Evolutionary conservation across 2,797 vertebrate genomes (phyloP), one percentile per base, ranked within the genome.

Genomic region (Sebastes diaconus): DNA sequence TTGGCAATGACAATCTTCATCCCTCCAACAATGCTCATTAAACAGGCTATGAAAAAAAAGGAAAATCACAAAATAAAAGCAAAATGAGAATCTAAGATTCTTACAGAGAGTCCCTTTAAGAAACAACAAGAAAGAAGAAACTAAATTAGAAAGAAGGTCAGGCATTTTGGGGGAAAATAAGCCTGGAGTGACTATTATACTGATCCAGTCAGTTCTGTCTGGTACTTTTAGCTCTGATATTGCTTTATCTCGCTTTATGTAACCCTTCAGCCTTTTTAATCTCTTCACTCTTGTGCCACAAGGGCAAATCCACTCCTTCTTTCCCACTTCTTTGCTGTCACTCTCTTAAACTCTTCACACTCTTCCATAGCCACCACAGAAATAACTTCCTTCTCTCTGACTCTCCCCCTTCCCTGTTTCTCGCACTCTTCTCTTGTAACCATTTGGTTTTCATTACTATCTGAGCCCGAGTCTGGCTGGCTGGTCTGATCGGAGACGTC

Each of bases 391-490:
- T 73, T 68, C 66, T 68, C 76, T 79, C 46, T 1, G 66, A 87
- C 73, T 79, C 11, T 88, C 77, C 32, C 70, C 60, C 58, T 82
- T 42, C 65, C 81, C 46, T 46, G 16, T 71, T 83, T 77, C 83
- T 76, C 73, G 24, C 83, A 68, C 58, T 87, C 72, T 61, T 76
- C 73, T 80, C 65, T 88, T 79, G 94, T 93, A 89, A 94, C 95
- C 96, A 97, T 97, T 96, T 95, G 97, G 95, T 97, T 97, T 95
- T 97, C 95, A 96, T 97, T 97, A 97, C 94, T 91, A 94, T 94
- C 93, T 90, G 85, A 95, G 93, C 92, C 94, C 84, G 85, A 95
- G 93, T 93, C 86, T 94, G 95, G 95, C 94, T 93, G 95, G 94
- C 93, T 95, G 94, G 24, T 84, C 81, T 75, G 84, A 81, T 86